Evolutionary conservation across 2,888 invertebrate genomes (phyloP), one percentile per base, ranked within the genome.

Genomic region (Eilema depressum): DNA sequence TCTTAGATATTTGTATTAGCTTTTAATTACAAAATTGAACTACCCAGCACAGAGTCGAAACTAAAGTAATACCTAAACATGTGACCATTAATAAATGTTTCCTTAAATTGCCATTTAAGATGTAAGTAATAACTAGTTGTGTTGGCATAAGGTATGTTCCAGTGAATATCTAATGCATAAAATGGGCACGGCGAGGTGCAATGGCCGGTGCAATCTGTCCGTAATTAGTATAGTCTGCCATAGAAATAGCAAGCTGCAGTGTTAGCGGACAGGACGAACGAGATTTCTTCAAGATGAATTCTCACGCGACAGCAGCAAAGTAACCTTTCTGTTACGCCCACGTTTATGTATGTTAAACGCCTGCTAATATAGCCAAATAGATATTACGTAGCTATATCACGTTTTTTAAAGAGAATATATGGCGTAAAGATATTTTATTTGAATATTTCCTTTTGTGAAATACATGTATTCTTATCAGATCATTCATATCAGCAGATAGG

Each of bases 181-280:
- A 84, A 79, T 79, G 83, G 82, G 77, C 72, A 76, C 61, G 69
- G 77, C 66, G 78, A 73, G 85, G 91, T 86, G 90, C 91, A 91
- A 88, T 82, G 92, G 86, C 89, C 92, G 83, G 80, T 84, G 89
- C 88, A 89, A 88, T 88, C 89, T 87, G 84, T 85, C 83, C 85
- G 88, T 89, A 91, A 92, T 91, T 91, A 91, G 89, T 88, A 85
- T 85, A 80, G 81, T 78, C 79, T 82, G 75, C 81, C 81, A 82
- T 81, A 82, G 81, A 77, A 84, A 76, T 82, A 72, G 75, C 81
- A 71, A 68, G 70, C 71, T 73, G 75, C 71, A 70, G 73, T 72
- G 75, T 74, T 73, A 71, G 76, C 75, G 77, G 72, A 77, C 81
- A 81, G 76, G 75, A 78, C 75, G 71, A 76, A 80, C 81, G 75